Percentiles rank a stretch among this genome's conserved stretches.
These are phyloP conservation scores for Conus canariensis DNA, from an alignment of 2,888 invertebrate species.

Conservation along the genomic window DNA sequence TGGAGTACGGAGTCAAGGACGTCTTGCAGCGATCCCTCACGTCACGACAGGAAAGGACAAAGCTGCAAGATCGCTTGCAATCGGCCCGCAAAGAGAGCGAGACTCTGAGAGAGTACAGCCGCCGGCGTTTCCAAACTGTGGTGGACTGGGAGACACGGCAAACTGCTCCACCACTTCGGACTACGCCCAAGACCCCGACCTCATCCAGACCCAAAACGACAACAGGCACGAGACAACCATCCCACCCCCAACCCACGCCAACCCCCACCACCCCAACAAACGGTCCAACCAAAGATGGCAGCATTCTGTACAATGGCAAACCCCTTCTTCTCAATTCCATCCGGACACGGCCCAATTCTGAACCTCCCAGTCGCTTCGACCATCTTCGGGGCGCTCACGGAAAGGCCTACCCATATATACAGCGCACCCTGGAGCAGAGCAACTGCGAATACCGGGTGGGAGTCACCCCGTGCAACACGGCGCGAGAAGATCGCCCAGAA, in stretches of 20 bases:
- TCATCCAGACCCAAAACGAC: conserved; percentile 21
- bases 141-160: conserved; percentile 41
- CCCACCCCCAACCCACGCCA: not conserved
- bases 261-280: conserved; percentile 44
- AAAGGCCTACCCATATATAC: conserved; percentile 47
- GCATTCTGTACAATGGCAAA: conserved; percentile 59
- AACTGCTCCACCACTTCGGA: not conserved
- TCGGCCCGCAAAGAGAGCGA: conserved; percentile 57
- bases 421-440: conserved; percentile 58
- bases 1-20: conserved; percentile 59
- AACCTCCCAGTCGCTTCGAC: conserved; percentile 53
- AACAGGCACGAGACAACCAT: not conserved
- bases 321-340: conserved; percentile 60
- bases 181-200: not conserved
- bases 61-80: conserved; percentile 47
- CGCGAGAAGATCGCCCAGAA: not conserved
- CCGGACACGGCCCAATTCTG: conserved; percentile 59
- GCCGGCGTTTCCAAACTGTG: conserved; percentile 61
- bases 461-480: conserved; percentile 34
- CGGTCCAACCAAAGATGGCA: conserved; percentile 61
- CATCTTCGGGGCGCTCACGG: conserved; percentile 50
- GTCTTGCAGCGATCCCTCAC: conserved; percentile 54
- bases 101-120: conserved; percentile 58
- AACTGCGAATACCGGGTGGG: conserved; percentile 58
- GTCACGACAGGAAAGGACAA: conserved; percentile 48